phyloP scores from a whole-genome alignment of 2,797 vertebrate species.

The Spondyliosoma cantharus region DNA sequence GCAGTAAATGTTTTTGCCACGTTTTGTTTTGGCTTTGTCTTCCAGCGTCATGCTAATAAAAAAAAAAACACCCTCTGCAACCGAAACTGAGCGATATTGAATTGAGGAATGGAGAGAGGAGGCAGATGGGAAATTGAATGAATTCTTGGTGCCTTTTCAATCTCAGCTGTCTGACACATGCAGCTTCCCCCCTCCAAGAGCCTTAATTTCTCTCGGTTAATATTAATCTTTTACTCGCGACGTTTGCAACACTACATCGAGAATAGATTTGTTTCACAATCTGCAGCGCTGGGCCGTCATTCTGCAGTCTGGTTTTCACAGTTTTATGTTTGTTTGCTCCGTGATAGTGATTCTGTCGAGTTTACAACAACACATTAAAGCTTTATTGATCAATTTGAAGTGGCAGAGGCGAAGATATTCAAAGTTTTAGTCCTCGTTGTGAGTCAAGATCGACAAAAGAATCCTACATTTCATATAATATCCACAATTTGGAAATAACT shows the following conservation, averaged over 20 bases:
- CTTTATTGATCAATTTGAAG: neutral
- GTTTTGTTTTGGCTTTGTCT: conserved; percentile 31
- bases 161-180: conserved; percentile 44
- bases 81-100: conserved; percentile 36
- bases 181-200: conserved; percentile 37
- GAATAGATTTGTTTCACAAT: conserved; percentile 57
- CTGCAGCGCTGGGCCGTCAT: conserved; percentile 11
- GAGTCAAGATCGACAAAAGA: neutral
- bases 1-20: conserved; percentile 27
- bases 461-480: neutral
- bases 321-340: conserved; percentile 25
- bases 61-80: conserved; percentile 31
- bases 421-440: neutral
- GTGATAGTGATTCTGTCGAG: neutral
- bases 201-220: conserved; percentile 69
- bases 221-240: conserved; percentile 69
- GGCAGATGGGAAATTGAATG: conserved; percentile 63
- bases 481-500: too few species aligned
- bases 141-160: conserved; percentile 57
- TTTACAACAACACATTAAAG: neutral
- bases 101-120: conserved; percentile 29
- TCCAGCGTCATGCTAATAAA: conserved; percentile 27
- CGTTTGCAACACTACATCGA: conserved; percentile 59
- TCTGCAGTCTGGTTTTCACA: conserved; percentile 17
- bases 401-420: neutral